Evolutionary conservation across 1,140 invertebrate genomes (phyloP).

Genomic region (Radopholus similis): DNA sequence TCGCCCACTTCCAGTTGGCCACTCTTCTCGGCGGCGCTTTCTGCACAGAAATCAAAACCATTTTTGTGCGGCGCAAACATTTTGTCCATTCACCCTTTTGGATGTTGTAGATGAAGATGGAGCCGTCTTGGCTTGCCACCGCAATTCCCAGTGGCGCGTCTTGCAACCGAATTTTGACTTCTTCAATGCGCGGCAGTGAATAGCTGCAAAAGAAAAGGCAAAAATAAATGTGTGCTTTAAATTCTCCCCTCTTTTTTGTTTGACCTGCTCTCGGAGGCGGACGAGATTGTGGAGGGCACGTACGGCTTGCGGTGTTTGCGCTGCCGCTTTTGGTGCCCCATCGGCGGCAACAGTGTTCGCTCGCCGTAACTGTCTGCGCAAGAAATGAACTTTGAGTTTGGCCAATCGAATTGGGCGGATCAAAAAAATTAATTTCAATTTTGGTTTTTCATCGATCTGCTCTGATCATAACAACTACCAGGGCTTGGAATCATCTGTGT

Average conservation of each 20-base stretch:
- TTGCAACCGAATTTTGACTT: constrained; percentile 44
- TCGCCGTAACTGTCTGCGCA: background rate
- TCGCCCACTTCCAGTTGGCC: constrained; percentile 64
- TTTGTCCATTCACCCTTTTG: constrained; percentile 20
- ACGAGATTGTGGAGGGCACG: constrained; percentile 56
- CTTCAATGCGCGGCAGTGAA: constrained; percentile 46
- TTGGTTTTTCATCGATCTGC: no score
- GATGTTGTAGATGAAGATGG: constrained; percentile 52
- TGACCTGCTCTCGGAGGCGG: constrained; percentile 56
- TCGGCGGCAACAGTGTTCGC: background rate
- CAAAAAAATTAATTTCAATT: background rate
- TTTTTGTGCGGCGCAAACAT: background rate
- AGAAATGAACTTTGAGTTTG: background rate
- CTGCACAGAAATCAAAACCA: constrained; percentile 7
- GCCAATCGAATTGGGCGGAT: background rate
- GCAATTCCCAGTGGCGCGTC: constrained; percentile 39
- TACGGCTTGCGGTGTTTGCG: constrained; percentile 45
- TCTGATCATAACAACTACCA: no score
- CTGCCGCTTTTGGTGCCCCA: constrained; percentile 5
- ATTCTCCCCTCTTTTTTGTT: constrained; percentile 9
- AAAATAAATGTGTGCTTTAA: no score
- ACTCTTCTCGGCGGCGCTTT: constrained; percentile 31
- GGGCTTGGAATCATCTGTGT: no score
- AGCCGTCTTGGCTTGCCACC: constrained; percentile 52
- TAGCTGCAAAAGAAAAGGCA: constrained; percentile 31